These are phyloP conservation scores for Hyles vespertilio DNA, from an alignment of 1,140 invertebrate genomes.

Conservation along the genomic window DNA sequence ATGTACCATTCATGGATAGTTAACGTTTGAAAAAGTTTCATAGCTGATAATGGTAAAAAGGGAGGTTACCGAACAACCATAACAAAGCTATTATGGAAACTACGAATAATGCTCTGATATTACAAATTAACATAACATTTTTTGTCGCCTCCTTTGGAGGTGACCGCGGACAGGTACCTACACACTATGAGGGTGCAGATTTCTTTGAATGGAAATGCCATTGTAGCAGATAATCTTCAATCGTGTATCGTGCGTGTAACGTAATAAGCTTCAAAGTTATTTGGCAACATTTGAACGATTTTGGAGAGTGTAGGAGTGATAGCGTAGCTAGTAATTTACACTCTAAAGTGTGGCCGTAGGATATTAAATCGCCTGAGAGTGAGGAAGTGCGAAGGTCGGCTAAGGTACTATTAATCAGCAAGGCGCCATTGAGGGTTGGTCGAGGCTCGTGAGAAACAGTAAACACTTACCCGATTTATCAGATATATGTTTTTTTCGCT, in stretches of 20 bases:
- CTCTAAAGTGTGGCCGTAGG: constrained; percentile 23
- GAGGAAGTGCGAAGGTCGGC: constrained; percentile 52
- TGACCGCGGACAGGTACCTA: constrained; percentile 67
- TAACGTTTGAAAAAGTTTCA: constrained; percentile 11
- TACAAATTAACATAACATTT: constrained; percentile 73
- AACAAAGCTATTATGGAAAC: constrained; percentile 71
- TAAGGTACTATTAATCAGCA: constrained; percentile 70
- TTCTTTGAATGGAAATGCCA: constrained; percentile 67
- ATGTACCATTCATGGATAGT: background rate
- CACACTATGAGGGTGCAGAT: constrained; percentile 71
- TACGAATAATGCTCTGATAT: constrained; percentile 68
- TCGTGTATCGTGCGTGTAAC: constrained; percentile 15
- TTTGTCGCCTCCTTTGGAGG: constrained; percentile 66
- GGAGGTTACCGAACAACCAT: constrained; percentile 67
- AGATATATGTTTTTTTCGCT: constrained; percentile 67
- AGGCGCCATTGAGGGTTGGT: constrained; percentile 72
- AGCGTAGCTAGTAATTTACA: constrained; percentile 13
- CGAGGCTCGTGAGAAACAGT: constrained; percentile 70
- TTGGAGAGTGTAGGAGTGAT: constrained; percentile 10
- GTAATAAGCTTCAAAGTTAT: constrained; percentile 28
- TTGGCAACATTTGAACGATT: constrained; percentile 13
- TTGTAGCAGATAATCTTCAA: constrained; percentile 5
- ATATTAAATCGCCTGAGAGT: constrained; percentile 25
- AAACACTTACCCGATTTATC: constrained; percentile 74
- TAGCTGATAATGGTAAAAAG: constrained; percentile 2